These are phyloP conservation scores for Phocides pigmalion DNA, from an alignment of 1,140 invertebrate genomes.

Conservation along the genomic window DNA sequence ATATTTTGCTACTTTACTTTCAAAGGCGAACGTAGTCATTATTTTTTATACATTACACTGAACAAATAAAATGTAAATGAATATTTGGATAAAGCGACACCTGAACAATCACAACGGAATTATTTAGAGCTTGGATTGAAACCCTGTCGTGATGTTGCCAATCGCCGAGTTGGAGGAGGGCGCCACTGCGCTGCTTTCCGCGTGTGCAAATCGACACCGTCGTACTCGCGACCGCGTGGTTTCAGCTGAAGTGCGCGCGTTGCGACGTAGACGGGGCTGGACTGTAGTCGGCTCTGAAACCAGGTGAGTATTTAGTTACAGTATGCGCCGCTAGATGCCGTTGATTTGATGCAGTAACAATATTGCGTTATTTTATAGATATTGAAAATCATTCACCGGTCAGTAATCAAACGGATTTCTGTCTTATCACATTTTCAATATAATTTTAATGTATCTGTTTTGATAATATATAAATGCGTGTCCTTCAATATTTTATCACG, in stretches of 20 bases:
- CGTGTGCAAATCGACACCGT: slow-evolving; percentile 60
- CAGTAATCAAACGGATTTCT: too few species aligned
- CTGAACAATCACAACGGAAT: slow-evolving; percentile 39
- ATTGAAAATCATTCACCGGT: too few species aligned
- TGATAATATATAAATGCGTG: too few species aligned
- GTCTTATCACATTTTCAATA: too few species aligned
- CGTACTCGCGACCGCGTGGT: slow-evolving; percentile 68
- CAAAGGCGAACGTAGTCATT: too few species aligned
- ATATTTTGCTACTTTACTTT: slow-evolving; percentile 41
- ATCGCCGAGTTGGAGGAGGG: slow-evolving; percentile 73
- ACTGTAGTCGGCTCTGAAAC: slow-evolving; percentile 79
- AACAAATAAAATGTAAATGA: slow-evolving; percentile 36
- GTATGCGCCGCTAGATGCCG: slow-evolving; percentile 53
- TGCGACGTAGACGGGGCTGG: slow-evolving; percentile 73
- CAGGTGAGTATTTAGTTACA: slow-evolving; percentile 57
- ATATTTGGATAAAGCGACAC: slow-evolving; percentile 50
- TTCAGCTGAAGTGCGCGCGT: slow-evolving; percentile 72
- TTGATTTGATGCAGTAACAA: slow-evolving; percentile 28
- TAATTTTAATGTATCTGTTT: too few species aligned
- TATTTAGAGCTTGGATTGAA: slow-evolving; percentile 33
- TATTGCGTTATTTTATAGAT: too few species aligned
- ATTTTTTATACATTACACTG: not conserved
- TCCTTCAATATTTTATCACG: too few species aligned
- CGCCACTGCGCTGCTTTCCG: slow-evolving; percentile 54
- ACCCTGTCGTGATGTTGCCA: slow-evolving; percentile 60